Conservation (phyloP, 2,113 vertebrate genomes). For the Myotis davidii region DNA sequence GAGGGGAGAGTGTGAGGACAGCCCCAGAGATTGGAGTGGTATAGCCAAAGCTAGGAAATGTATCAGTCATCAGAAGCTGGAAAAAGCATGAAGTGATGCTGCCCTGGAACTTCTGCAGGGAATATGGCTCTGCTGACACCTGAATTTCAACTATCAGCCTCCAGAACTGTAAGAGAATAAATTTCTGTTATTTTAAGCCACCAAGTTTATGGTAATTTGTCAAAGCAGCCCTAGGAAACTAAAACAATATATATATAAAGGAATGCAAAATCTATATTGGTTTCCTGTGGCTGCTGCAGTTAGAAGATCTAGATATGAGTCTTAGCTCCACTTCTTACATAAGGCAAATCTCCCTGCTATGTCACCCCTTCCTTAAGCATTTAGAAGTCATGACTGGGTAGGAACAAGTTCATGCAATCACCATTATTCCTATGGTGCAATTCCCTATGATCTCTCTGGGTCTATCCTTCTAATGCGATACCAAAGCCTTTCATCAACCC, state of each 20-base stretch:
- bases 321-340: too few species aligned
- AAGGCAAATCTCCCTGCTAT: too few species aligned
- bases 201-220: neutral
- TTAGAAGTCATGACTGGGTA: too few species aligned
- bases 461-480: neutral
- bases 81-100: neutral
- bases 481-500: neutral
- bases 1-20: neutral
- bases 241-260: neutral
- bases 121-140: neutral
- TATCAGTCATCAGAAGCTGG: neutral
- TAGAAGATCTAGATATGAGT: too few species aligned
- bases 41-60: neutral
- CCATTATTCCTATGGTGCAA: too few species aligned
- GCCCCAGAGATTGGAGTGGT: neutral
- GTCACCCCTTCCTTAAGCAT: too few species aligned
- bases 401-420: too few species aligned
- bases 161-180: neutral
- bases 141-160: neutral
- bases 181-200: neutral
- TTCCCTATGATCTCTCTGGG: neutral
- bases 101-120: neutral
- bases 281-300: neutral
- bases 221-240: neutral
- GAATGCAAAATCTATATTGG: neutral